phyloP scores from a whole-genome alignment of 2,888 invertebrate species.

The Eristalis intricaria region DNA sequence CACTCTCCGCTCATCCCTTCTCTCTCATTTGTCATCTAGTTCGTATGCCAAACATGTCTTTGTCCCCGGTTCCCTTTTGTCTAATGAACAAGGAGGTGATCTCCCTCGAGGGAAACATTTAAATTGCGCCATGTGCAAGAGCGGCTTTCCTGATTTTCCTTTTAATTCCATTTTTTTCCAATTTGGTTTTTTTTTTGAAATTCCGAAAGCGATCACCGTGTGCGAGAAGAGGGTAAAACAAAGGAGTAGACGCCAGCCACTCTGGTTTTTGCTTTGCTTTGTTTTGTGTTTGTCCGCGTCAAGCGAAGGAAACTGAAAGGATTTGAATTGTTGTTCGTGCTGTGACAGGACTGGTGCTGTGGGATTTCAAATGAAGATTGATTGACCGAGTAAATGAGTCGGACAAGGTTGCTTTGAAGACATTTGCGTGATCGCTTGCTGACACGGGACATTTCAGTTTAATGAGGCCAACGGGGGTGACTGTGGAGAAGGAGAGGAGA shows the following conservation, averaged over 20 bases:
- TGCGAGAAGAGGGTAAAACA: not conserved
- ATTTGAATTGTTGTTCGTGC: constrained; percentile 13
- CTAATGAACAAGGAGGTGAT: constrained; percentile 46
- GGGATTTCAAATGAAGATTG: constrained; percentile 28
- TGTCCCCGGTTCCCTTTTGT: constrained; percentile 1
- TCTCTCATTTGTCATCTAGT: constrained; percentile 32
- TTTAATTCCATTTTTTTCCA: not conserved
- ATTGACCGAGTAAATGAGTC: constrained; percentile 30
- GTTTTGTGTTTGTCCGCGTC: not conserved
- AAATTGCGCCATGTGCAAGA: constrained; percentile 48
- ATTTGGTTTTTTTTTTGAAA: not conserved
- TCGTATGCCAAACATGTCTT: constrained; percentile 2
- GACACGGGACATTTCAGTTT: not conserved
- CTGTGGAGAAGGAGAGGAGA: no score
- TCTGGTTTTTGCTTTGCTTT: not conserved
- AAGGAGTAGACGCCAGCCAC: not conserved
- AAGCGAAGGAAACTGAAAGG: not conserved
- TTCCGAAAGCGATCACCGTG: not conserved
- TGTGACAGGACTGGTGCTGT: not conserved
- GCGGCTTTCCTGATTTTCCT: constrained; percentile 30
- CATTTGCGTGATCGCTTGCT: not conserved
- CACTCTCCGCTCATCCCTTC: constrained; percentile 9
- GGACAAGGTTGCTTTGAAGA: constrained; percentile 8
- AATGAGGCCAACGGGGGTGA: not conserved
- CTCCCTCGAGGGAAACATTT: constrained; percentile 45